A percentile compares a stretch with the other conserved stretches of the same genome.
Evolutionary conservation across 2,113 vertebrate species (phyloP).

Genomic region (Climacteris rufus): DNA sequence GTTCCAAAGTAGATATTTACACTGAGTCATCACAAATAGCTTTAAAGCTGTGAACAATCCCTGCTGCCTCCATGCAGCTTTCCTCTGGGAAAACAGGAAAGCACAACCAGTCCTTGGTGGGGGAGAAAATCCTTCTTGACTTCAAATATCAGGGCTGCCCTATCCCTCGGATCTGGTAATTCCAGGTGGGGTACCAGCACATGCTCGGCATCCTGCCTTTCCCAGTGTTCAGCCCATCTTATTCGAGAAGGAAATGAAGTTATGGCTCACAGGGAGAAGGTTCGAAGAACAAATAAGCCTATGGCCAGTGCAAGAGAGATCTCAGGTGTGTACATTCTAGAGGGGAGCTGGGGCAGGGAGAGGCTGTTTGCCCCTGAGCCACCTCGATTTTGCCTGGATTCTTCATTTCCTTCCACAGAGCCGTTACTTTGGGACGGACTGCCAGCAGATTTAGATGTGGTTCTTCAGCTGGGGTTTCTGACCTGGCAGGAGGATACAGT

Average conservation of each 20-base stretch:
- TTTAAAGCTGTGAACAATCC: background rate
- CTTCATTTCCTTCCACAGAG: background rate
- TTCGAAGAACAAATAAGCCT: background rate
- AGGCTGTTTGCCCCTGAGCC: background rate
- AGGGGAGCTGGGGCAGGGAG: background rate
- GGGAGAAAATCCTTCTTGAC: background rate
- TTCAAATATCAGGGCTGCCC: background rate
- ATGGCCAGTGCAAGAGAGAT: background rate
- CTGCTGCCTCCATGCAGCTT: background rate
- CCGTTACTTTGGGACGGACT: background rate
- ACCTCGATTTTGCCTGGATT: background rate
- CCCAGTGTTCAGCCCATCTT: background rate
- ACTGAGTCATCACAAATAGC: background rate
- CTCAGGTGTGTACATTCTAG: background rate
- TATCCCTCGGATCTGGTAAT: fast-evolving
- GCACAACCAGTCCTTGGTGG: background rate
- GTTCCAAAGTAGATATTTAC: background rate
- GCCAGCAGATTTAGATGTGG: background rate
- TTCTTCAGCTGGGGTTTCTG: background rate
- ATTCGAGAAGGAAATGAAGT: background rate
- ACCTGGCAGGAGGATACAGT: background rate
- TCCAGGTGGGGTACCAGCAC: background rate
- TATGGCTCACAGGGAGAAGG: background rate
- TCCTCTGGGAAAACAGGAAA: background rate
- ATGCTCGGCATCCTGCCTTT: background rate